These are phyloP conservation scores for Panthera leo DNA, from an alignment of 2,113 vertebrate species.

Conservation along the genomic window DNA sequence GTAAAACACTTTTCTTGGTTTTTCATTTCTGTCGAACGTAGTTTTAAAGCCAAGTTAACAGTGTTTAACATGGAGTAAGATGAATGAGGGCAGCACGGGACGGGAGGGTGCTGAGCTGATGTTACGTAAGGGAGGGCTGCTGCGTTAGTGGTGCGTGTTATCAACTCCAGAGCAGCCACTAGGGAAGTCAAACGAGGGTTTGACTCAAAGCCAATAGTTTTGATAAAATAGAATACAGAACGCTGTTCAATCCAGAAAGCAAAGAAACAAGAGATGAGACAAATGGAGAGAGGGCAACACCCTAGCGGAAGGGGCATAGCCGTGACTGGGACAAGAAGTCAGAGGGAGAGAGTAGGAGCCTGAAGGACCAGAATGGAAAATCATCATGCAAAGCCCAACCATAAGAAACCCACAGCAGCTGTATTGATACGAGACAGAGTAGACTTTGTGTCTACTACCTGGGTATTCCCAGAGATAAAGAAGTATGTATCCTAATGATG, in stretches of 20 bases:
- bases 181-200: neutral
- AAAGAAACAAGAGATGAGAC: neutral
- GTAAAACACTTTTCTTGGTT: neutral
- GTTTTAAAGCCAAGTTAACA: neutral
- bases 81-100: neutral
- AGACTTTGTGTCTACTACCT: neutral
- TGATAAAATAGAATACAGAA: neutral
- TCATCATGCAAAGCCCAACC: rapidly evolving
- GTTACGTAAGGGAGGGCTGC: neutral
- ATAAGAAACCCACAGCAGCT: neutral
- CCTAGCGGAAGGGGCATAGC: neutral
- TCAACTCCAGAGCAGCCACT: neutral
- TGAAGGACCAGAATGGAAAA: too few species aligned
- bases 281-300: neutral
- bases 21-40: neutral
- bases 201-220: neutral
- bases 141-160: neutral
- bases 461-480: neutral
- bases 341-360: neutral
- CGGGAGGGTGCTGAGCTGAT: neutral
- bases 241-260: neutral
- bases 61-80: neutral
- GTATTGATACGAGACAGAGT: neutral
- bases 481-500: neutral
- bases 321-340: neutral